Conservation (phyloP, 1,140 invertebrate genomes). For the Vanessa tameamea region DNA sequence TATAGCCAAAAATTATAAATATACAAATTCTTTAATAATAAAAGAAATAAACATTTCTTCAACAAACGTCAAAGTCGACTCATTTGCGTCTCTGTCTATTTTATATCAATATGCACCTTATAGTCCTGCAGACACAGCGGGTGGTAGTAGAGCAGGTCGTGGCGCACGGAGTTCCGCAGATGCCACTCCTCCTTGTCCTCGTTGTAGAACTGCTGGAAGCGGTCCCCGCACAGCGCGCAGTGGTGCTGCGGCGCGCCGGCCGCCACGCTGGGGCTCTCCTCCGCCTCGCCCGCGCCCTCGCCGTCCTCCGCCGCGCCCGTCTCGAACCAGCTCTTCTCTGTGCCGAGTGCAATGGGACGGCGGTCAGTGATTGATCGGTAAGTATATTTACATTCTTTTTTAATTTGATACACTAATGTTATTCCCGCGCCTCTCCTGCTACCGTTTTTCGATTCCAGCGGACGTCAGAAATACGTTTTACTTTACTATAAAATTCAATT, state of each 20-base stretch:
- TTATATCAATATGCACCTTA: constrained; percentile 81
- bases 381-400: no score
- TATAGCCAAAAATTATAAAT: no score
- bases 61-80: neutral
- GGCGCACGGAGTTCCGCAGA: constrained; percentile 89
- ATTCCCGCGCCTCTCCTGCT: no score
- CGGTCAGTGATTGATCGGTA: neutral
- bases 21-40: no score
- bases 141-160: constrained; percentile 92
- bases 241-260: constrained; percentile 81
- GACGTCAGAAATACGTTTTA: no score
- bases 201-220: constrained; percentile 96
- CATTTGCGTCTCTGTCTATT: neutral
- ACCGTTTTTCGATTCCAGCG: no score
- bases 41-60: no score
- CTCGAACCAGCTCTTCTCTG: constrained; percentile 95
- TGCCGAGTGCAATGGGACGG: neutral
- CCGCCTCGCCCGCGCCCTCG: constrained; percentile 51
- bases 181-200: constrained; percentile 98
- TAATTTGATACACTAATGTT: no score
- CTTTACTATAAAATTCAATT: no score
- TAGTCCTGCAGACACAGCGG: constrained; percentile 95
- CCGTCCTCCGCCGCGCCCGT: constrained; percentile 80
- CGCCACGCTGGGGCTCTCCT: constrained; percentile 83
- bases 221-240: constrained; percentile 95